Percentiles rank a stretch among this genome's conserved stretches.
Evolutionary conservation across 2,113 vertebrate species (phyloP).

Genomic region (Lycocorax pyrrhopterus): DNA sequence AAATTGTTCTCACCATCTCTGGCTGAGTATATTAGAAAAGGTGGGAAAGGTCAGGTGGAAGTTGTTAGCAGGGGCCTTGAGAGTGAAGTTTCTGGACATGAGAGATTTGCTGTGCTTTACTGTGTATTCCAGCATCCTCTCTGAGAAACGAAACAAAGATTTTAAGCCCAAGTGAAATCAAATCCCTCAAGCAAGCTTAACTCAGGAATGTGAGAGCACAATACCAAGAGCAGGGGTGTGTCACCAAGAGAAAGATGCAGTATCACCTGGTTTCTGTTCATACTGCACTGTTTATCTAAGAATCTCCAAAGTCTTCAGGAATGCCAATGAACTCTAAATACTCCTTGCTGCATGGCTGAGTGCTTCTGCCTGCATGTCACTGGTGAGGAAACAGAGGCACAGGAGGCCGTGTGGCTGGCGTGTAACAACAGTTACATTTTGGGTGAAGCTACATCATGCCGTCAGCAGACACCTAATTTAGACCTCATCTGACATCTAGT

Average conservation of each 20-base stretch:
- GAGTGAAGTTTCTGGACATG: neutral
- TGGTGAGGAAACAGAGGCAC: neutral
- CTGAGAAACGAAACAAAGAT: neutral
- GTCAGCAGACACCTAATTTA: neutral
- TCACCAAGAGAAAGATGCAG: neutral
- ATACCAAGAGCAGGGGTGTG: neutral
- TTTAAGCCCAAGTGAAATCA: neutral
- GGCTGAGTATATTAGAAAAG: neutral
- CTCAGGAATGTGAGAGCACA: neutral
- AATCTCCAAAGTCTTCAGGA: neutral
- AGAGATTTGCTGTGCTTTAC: neutral
- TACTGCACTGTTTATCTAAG: neutral
- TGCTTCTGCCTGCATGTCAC: neutral
- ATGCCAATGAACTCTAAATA: neutral
- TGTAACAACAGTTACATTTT: neutral
- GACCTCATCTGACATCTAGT: neutral
- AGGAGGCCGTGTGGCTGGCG: fast-evolving
- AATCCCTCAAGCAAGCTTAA: neutral
- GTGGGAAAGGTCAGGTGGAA: neutral
- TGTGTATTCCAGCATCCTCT: neutral
- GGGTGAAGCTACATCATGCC: neutral
- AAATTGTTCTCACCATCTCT: neutral
- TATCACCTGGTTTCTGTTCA: neutral
- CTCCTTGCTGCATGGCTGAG: neutral
- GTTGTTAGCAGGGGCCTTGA: neutral